Base-by-base conservation (phyloP, 1,140 invertebrate species). In the Caerostris darwini region DNA sequence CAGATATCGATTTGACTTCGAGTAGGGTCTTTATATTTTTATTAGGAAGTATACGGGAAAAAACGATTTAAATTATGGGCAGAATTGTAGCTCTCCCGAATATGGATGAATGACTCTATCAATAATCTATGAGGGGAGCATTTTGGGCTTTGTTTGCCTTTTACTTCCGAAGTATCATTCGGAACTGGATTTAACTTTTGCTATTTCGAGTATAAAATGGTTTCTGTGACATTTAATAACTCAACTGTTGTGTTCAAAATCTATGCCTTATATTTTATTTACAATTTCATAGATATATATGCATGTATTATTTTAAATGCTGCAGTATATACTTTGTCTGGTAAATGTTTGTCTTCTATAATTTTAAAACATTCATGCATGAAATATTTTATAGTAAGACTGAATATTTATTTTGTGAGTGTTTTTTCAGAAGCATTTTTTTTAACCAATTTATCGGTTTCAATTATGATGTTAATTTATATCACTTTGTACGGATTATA, bases 11-110 rank as follows among this genome's bases (percentile, higher is more conserved):
- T 92, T 92, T 92, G 17, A 53, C 82, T 85, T 85, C 59, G 53
- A 91, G 57, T 19, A 50, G 81, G 53, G 81, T 61, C 53, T 92
- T 85, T 69, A 92, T 92, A 92, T 92, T 92, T 92, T 92, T 92
- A 92, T 92, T 83, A 92, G 14, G 53, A 34, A 14, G 54, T 81
- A 91, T 54, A 85, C 54, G 91, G 34, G 34, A 92, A 82, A 91
- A 81, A 92, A 56, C 71, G 81, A 92, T 92, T 92, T 92, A 92
- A 92, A 92, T 92, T 86, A 86, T 67, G 58, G 61, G 19, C 14
- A 17, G n/a, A 56, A 82, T 53, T 82, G 14, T 2, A n/a, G 54
- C 61, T 34, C 56, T 34, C 12, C 57, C 83, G n/a, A 34, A 19
- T 58, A n/a, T 34, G 83, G 83, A 85, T 85, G 57, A 85, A 85